phyloP scores from a whole-genome alignment of 2,797 vertebrate genomes.

The Orientallactaga sibirica region DNA sequence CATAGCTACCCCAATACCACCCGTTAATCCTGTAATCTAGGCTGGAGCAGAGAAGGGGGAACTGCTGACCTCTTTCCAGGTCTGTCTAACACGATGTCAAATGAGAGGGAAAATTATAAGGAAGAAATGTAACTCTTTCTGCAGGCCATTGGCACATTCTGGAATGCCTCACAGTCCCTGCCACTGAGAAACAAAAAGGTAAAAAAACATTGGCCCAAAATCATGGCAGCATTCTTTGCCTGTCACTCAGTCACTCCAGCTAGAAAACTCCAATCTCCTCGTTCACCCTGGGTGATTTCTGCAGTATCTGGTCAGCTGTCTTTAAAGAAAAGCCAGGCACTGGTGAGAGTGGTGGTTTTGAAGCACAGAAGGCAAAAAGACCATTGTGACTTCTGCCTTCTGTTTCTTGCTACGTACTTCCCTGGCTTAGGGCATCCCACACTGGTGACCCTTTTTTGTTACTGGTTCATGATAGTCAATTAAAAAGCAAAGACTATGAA shows the following conservation, averaged over 20 bases:
- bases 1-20: background rate
- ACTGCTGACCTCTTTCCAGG: background rate
- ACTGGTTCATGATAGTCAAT: background rate
- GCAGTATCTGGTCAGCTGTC: background rate
- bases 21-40: background rate
- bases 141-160: conserved; percentile 18
- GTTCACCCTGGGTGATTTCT: background rate
- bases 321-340: background rate
- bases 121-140: background rate
- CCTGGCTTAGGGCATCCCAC: background rate
- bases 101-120: background rate
- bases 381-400: background rate
- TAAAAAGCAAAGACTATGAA: conserved; percentile 31
- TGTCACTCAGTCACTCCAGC: background rate
- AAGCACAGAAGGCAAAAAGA: background rate
- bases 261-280: background rate
- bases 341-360: background rate
- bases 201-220: conserved; percentile 9
- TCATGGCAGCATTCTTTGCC: background rate
- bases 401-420: background rate
- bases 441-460: background rate
- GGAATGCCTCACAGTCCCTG: background rate
- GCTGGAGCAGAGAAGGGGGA: background rate
- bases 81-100: background rate
- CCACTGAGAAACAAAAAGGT: conserved; percentile 32